phyloP scores from a whole-genome alignment of 2,797 vertebrate genomes.

The Eulemur rubriventer region DNA sequence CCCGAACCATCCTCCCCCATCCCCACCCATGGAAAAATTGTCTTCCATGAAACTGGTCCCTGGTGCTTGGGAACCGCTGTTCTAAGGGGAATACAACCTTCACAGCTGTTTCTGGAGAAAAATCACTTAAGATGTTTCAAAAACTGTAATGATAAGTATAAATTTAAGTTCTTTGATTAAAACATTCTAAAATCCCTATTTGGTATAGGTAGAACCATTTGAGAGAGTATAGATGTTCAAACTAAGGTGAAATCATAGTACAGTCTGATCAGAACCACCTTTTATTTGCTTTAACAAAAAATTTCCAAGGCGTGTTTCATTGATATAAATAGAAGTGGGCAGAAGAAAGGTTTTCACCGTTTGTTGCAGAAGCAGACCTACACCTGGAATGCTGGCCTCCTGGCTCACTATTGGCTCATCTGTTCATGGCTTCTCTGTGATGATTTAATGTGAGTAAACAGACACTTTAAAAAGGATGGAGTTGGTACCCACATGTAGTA shows the following conservation, averaged over 20 bases:
- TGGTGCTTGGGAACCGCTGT: no score
- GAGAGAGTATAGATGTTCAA: neutral
- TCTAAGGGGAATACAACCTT: neutral
- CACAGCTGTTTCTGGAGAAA: neutral
- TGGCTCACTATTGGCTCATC: neutral
- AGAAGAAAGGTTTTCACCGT: neutral
- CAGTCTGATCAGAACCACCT: neutral
- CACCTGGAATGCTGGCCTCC: neutral
- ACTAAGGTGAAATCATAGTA: neutral
- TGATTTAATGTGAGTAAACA: neutral
- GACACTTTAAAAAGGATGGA: neutral
- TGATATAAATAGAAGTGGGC: neutral
- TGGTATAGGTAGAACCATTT: neutral
- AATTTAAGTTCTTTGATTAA: neutral
- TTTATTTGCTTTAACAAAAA: slow-evolving; percentile 18
- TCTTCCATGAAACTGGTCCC: no score
- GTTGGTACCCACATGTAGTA: neutral
- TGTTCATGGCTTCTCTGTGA: neutral
- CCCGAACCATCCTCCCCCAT: no score
- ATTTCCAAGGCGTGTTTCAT: neutral
- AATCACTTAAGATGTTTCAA: neutral
- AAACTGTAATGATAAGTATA: neutral
- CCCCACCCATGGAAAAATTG: no score
- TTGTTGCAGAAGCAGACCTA: neutral
- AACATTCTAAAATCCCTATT: neutral